phyloP scores from a whole-genome alignment of 2,888 invertebrate genomes.

The Habrosyne pyritoides region DNA sequence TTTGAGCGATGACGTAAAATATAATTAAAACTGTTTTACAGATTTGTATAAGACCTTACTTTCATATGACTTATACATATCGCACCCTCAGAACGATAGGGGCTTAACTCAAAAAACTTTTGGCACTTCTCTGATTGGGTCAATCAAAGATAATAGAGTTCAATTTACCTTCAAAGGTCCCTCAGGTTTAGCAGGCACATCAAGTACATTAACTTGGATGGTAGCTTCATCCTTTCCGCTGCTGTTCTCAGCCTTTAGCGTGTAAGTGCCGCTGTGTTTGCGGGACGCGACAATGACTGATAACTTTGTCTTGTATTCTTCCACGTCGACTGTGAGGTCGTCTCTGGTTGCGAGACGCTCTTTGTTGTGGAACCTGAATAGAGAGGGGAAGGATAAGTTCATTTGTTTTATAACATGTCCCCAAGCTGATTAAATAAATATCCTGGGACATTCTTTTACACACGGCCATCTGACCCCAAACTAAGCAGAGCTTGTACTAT shows the following conservation, averaged over 20 bases:
- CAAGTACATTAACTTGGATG: slow-evolving; percentile 92
- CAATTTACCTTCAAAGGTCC: slow-evolving; percentile 91
- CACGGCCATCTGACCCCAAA: too few species aligned
- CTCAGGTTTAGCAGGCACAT: slow-evolving; percentile 95
- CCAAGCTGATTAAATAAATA: too few species aligned
- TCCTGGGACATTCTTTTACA: too few species aligned
- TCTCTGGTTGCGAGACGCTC: slow-evolving; percentile 88
- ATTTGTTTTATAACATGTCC: too few species aligned
- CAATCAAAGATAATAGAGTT: neutral
- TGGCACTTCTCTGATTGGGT: too few species aligned
- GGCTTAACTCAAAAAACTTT: too few species aligned
- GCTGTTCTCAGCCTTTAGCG: slow-evolving; percentile 94
- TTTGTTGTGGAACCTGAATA: slow-evolving; percentile 89
- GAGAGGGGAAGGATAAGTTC: neutral
- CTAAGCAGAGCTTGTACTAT: too few species aligned
- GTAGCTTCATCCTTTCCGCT: slow-evolving; percentile 95
- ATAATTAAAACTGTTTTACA: too few species aligned
- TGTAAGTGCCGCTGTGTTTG: slow-evolving; percentile 91
- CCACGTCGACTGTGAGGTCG: slow-evolving; percentile 88
- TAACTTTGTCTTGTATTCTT: slow-evolving; percentile 93
- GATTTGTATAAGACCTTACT: too few species aligned
- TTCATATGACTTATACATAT: too few species aligned
- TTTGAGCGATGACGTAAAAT: too few species aligned
- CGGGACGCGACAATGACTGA: slow-evolving; percentile 89
- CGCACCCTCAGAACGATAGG: too few species aligned